Percentiles rank a stretch among this genome's conserved stretches.
Evolutionary conservation across 1,140 invertebrate genomes (phyloP).

Genomic region (Paraescarpia echinospica): DNA sequence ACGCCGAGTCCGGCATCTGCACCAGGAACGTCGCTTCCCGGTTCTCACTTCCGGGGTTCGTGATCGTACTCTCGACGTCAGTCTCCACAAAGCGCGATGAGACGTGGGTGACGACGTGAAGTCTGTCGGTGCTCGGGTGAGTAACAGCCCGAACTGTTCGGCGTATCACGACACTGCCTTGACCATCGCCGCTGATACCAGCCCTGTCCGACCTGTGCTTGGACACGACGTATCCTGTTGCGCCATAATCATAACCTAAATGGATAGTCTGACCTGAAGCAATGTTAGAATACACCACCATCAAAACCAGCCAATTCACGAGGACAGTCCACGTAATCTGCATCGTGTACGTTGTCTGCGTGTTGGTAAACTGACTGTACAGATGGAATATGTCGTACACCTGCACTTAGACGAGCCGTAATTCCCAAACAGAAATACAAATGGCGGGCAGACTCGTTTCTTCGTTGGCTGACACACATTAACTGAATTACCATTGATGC

Average conservation of each 20-base stretch:
- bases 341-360: not conserved
- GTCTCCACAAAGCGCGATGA: not conserved
- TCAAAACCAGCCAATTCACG: not conserved
- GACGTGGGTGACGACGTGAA: not conserved
- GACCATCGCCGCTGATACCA: not conserved
- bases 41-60: not conserved
- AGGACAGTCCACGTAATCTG: not conserved
- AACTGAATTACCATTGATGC: too few relatives aligned
- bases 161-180: not conserved
- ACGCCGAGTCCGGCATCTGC: slow-evolving; percentile 37
- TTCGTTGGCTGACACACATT: too few relatives aligned
- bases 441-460: too few relatives aligned
- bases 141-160: not conserved
- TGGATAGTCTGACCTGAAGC: not conserved
- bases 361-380: not conserved
- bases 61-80: not conserved
- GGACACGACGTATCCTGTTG: not conserved
- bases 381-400: not conserved
- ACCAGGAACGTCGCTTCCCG: slow-evolving; percentile 33
- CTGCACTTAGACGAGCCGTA: not conserved
- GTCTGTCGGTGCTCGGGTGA: not conserved
- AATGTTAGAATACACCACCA: not conserved
- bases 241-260: not conserved
- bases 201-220: too few relatives aligned
- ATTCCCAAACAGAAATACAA: too few relatives aligned